Base-by-base conservation (phyloP, 2,888 invertebrate genomes). In the Keiferia lycopersicella region DNA sequence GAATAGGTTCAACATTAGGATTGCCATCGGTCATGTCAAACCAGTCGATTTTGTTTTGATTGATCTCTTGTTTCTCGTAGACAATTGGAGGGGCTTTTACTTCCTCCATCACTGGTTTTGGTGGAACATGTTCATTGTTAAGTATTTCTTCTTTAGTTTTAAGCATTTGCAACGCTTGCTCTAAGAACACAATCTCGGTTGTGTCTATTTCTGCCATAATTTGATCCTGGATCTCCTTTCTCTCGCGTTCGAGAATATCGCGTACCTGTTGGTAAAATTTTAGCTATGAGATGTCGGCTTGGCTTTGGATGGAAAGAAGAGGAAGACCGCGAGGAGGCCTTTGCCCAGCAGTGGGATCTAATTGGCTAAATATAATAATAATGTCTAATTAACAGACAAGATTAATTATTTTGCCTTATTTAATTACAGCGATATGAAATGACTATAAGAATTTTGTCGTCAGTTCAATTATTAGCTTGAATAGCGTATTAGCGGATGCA, bases 101-200 rank as follows among this genome's bases (percentile, higher is more conserved):
- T 57, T 66, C 62, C 63, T 76, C 73, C 56, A 80, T 76, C 57
- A 65, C 64, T 14, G 75, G 61, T 67, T 74, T 77, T 26, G 75
- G 72, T 72, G 79, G 71, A 66, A 78, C 71, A 70, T 70, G 66
- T 64, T 72, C 74, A 3, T 51, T 51, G 62, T 81, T 87, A 58
- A 76, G 75, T 56, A 75, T 77, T 68, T 84, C 93, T 86, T 78
- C 86, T 67, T 96, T 92, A 61, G 86, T 77, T 64, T 91, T 88
- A 10, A 97, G 87, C 79, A 96, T 93, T 61, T 93, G 84, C 61
- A 98, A 84, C 14, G 98, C 98, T 86, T 97, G 94, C 79, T 98
- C 95, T 69, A 98, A 94, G 78, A 96, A 98, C 73, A 96, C 94
- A 75, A 95, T 93, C 88, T 98, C 98, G 0, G 97, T 96, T 74